phyloP scores from a whole-genome alignment of 2,888 invertebrate genomes.

The Argyresthia goedartella region DNA sequence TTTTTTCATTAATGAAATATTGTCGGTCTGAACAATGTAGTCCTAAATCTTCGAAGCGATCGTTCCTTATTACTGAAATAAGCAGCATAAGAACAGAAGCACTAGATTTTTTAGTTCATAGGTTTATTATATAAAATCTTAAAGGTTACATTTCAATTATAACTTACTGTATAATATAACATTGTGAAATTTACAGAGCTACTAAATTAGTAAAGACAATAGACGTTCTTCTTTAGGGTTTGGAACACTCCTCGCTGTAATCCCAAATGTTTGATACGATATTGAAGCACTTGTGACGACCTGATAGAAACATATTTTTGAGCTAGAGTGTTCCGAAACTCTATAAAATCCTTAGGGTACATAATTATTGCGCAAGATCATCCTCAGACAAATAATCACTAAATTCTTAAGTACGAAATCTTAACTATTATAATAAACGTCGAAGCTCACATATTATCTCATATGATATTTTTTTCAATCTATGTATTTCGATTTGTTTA shows the following conservation, averaged over 20 bases:
- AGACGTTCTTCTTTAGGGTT: conserved; percentile 29
- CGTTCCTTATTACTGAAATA: background rate
- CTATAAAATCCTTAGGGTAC: conserved; percentile 13
- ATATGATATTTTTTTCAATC: conserved; percentile 39
- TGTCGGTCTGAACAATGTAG: no score
- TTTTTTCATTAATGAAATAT: no score
- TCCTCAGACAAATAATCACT: conserved; percentile 40
- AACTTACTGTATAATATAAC: conserved; percentile 59
- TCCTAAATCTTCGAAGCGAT: no score
- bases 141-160: conserved; percentile 58
- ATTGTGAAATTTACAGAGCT: conserved; percentile 66
- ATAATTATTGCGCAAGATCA: conserved; percentile 66
- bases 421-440: conserved; percentile 59
- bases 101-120: conserved; percentile 63
- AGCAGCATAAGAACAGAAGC: no score
- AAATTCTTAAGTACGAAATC: conserved; percentile 53
- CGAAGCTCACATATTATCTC: conserved; percentile 62
- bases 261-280: no score
- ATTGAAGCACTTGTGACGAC: no score
- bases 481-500: conserved; percentile 51
- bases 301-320: no score
- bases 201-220: conserved; percentile 60
- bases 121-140: conserved; percentile 72
- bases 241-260: no score
- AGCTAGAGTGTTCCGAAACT: no score